A percentile compares a stretch with the other conserved stretches of the same genome.
phyloP scores from a whole-genome alignment of 2,113 vertebrate species.

The Thermophis baileyi region DNA sequence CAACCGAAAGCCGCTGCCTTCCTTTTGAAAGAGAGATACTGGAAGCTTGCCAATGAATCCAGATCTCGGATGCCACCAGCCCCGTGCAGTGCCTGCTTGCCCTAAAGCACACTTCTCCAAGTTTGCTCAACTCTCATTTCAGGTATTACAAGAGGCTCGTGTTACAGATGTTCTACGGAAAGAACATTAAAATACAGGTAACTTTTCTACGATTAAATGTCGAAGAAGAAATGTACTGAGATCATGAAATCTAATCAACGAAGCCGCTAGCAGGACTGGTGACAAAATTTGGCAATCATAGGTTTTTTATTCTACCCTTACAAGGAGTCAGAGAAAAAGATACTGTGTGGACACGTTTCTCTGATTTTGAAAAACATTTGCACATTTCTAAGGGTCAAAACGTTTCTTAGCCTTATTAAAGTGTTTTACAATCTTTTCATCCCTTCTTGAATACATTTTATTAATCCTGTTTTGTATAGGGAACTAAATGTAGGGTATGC shows the following conservation, averaged over 20 bases:
- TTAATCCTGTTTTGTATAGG: not conserved
- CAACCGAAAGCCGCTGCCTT: slow-evolving; percentile 91
- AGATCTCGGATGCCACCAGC: slow-evolving; percentile 63
- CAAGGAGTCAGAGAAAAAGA: not conserved
- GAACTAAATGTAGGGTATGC: not conserved
- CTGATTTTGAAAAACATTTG: not conserved
- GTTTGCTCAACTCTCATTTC: not conserved
- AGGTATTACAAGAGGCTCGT: not conserved
- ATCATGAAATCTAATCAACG: not conserved
- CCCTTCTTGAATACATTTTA: not conserved
- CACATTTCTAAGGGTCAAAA: not conserved
- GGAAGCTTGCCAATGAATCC: slow-evolving; percentile 88
- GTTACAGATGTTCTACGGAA: not conserved
- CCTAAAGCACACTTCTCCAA: not conserved
- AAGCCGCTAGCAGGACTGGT: not conserved
- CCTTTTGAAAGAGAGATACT: slow-evolving; percentile 87
- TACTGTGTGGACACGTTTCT: not conserved
- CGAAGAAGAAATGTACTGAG: not conserved
- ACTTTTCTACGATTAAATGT: not conserved
- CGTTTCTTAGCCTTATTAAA: not conserved
- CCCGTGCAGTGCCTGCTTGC: slow-evolving; percentile 43
- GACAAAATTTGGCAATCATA: not conserved
- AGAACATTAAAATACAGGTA: not conserved
- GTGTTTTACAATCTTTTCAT: not conserved
- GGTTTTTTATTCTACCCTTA: not conserved